A percentile compares a stretch with the other conserved stretches of the same genome.
Conservation (phyloP, 2,113 vertebrate genomes). For the Bettongia penicillata region DNA sequence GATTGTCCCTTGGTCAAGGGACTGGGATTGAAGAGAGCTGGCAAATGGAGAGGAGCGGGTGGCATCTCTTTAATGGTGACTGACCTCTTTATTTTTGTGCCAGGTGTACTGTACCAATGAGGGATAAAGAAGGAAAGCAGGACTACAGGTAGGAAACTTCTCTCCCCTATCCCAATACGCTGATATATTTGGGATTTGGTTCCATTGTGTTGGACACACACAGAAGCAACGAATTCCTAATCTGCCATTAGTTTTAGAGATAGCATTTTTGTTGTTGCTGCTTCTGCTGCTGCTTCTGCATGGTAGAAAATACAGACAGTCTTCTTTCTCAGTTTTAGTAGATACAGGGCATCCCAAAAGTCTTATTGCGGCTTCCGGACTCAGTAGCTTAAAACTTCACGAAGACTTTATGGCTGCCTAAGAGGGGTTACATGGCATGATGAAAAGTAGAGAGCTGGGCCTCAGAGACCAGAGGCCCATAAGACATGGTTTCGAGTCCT, state of each 20-base stretch:
- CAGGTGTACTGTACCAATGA: conserved; percentile 93
- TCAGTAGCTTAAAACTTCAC: not conserved
- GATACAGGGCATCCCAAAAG: not conserved
- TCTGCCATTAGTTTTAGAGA: not conserved
- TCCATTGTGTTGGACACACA: not conserved
- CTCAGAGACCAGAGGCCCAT: not conserved
- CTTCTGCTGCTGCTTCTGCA: not conserved
- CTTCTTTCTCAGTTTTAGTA: not conserved
- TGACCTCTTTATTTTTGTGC: conserved; percentile 52
- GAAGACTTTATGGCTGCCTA: too few relatives aligned
- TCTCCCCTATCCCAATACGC: not conserved
- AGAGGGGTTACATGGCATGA: not conserved
- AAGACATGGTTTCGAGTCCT: not conserved
- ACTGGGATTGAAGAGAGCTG: not conserved
- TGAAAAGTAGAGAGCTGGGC: not conserved
- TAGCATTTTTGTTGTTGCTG: not conserved
- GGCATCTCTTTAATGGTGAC: not conserved
- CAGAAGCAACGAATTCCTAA: not conserved
- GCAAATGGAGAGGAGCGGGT: not conserved
- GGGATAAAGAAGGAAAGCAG: conserved; percentile 98
- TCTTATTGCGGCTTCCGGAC: not conserved
- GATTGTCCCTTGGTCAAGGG: not conserved
- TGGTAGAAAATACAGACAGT: conserved; percentile 3
- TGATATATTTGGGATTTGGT: not conserved
- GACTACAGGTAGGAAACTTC: conserved; percentile 92